Percentiles rank a stretch among this genome's conserved stretches.
Conservation (phyloP, 2,797 vertebrate genomes). For the Cetoscarus ocellatus region DNA sequence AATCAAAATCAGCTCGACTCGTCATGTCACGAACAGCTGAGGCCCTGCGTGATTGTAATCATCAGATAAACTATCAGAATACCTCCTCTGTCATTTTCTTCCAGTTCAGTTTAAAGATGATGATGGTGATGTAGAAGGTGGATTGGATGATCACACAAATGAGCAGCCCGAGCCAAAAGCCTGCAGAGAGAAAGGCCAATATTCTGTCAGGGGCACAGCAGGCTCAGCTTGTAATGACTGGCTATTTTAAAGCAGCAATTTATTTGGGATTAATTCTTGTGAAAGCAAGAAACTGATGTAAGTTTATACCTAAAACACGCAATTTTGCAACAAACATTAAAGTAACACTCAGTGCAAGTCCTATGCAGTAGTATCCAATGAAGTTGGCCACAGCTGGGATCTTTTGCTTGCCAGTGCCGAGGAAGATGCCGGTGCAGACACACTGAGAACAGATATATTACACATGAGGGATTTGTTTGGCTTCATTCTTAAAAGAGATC, state of each 20-base stretch:
- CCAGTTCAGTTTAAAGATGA: constrained; percentile 88
- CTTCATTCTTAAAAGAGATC: neutral
- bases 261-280: neutral
- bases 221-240: constrained; percentile 2
- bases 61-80: constrained; percentile 30
- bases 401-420: constrained; percentile 93
- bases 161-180: constrained; percentile 91
- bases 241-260: neutral
- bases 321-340: constrained; percentile 90
- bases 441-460: constrained; percentile 74
- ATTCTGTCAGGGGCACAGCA: constrained; percentile 10
- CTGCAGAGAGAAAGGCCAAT: constrained; percentile 68
- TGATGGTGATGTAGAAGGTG: constrained; percentile 84
- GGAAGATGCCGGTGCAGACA: constrained; percentile 88
- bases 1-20: neutral
- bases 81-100: constrained; percentile 75
- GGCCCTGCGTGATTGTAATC: neutral
- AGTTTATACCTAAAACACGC: constrained; percentile 85
- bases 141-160: constrained; percentile 86
- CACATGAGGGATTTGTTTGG: neutral
- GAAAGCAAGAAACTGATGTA: neutral
- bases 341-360: constrained; percentile 86
- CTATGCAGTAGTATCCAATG: constrained; percentile 89
- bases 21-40: constrained; percentile 7
- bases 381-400: constrained; percentile 91